phyloP scores from a whole-genome alignment of 1,140 invertebrate genomes.

The Trichonephila clavata region DNA sequence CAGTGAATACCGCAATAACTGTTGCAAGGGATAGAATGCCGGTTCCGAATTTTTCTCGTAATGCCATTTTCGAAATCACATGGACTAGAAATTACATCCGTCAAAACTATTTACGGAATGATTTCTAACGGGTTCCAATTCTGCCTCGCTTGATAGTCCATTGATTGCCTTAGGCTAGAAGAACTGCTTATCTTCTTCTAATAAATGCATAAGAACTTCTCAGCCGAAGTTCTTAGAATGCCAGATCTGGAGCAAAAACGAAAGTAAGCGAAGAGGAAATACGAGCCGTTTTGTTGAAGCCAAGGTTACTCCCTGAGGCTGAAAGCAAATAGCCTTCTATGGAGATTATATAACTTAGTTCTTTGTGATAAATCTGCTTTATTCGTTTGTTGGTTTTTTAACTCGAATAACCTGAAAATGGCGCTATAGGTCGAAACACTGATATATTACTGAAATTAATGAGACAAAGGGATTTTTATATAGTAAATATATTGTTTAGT shows the following conservation, averaged over 20 bases:
- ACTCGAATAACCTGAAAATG: no score
- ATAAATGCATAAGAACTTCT: neutral
- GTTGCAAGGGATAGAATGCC: neutral
- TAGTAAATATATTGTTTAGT: no score
- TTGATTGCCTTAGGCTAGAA: neutral
- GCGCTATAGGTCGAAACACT: no score
- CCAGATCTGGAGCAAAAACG: neutral
- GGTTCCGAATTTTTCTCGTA: neutral
- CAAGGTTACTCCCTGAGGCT: neutral
- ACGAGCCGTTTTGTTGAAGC: neutral
- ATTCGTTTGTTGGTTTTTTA: neutral
- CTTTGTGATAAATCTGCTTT: neutral
- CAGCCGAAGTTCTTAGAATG: neutral
- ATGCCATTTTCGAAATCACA: neutral
- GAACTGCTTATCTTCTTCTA: neutral
- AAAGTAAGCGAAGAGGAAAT: neutral
- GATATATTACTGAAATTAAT: no score
- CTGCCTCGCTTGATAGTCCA: no score
- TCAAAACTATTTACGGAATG: no score
- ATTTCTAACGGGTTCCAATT: no score
- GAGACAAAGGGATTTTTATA: no score
- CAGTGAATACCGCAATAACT: neutral
- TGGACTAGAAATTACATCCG: neutral
- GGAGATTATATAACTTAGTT: neutral
- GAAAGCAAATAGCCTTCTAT: neutral